A percentile compares a stretch with the other conserved stretches of the same genome.
Evolutionary conservation across 2,797 vertebrate species (phyloP).

Genomic region (Pelobates cultripes): DNA sequence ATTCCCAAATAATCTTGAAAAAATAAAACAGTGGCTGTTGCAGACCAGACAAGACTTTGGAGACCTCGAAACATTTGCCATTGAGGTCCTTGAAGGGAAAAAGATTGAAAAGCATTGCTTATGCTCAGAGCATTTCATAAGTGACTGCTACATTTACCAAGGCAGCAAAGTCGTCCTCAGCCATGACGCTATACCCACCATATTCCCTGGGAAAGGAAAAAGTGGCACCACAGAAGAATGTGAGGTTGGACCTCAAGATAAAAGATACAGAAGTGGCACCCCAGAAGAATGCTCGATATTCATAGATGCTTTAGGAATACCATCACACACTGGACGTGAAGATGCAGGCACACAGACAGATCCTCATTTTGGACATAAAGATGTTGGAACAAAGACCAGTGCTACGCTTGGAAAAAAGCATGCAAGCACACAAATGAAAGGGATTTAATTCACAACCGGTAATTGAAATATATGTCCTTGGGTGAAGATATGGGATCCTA

Average conservation of each 20-base stretch:
- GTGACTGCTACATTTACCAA: slow-evolving; percentile 9
- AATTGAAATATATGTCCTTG: too few species aligned
- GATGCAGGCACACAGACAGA: not conserved
- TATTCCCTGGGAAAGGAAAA: not conserved
- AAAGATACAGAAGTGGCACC: not conserved
- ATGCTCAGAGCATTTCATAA: slow-evolving; percentile 21
- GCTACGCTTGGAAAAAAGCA: not conserved
- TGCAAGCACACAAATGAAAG: not conserved
- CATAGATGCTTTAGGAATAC: not conserved
- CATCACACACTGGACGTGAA: not conserved
- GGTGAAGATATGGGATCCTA: too few species aligned
- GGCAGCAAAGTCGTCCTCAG: not conserved
- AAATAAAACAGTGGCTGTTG: slow-evolving; percentile 15
- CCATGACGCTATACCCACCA: slow-evolving; percentile 5
- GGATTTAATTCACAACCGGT: too few species aligned
- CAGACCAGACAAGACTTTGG: slow-evolving; percentile 13
- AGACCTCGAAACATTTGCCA: not conserved
- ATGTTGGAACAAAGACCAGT: not conserved
- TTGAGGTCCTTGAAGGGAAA: not conserved
- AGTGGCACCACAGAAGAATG: not conserved
- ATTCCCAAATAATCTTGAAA: slow-evolving; percentile 16
- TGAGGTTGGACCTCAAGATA: not conserved
- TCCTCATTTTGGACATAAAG: not conserved
- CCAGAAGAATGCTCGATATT: not conserved
- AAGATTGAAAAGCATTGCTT: slow-evolving; percentile 2